These are phyloP conservation scores for Eupithecia insigniata DNA, from an alignment of 2,888 invertebrate genomes.

Conservation along the genomic window DNA sequence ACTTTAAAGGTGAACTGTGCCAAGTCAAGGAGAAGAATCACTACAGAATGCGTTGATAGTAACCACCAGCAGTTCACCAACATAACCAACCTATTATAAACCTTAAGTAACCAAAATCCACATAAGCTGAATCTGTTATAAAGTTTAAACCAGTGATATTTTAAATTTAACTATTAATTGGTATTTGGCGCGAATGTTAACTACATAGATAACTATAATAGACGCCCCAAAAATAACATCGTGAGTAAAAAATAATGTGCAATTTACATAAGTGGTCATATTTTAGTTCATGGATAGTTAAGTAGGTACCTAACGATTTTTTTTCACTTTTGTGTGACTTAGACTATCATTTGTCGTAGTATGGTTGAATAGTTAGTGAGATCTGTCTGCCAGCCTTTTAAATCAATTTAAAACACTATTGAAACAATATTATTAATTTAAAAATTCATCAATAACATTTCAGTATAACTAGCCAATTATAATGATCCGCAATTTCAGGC, in stretches of 20 bases:
- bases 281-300: not conserved
- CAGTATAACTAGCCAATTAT: not conserved
- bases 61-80: conserved; percentile 1
- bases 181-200: not conserved
- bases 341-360: not conserved
- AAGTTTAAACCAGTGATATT: conserved; percentile 10
- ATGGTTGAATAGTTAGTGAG: conserved; percentile 1
- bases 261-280: not conserved
- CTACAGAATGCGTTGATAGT: conserved; percentile 93
- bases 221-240: not conserved
- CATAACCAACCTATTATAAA: conserved; percentile 2
- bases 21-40: conserved; percentile 93
- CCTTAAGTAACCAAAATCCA: not conserved
- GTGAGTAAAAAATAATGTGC: not conserved
- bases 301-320: not conserved
- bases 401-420: not conserved
- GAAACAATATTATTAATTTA: not conserved
- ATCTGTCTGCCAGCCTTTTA: not conserved
- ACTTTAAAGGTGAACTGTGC: conserved; percentile 95
- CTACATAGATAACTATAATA: not conserved
- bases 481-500: not conserved
- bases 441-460: not conserved
- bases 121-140: not conserved
- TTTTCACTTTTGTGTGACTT: not conserved
- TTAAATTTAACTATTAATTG: not conserved